A percentile compares a stretch with the other conserved stretches of the same genome.
Conservation (phyloP, 1,140 invertebrate species). For the Epicauta chinensis region DNA sequence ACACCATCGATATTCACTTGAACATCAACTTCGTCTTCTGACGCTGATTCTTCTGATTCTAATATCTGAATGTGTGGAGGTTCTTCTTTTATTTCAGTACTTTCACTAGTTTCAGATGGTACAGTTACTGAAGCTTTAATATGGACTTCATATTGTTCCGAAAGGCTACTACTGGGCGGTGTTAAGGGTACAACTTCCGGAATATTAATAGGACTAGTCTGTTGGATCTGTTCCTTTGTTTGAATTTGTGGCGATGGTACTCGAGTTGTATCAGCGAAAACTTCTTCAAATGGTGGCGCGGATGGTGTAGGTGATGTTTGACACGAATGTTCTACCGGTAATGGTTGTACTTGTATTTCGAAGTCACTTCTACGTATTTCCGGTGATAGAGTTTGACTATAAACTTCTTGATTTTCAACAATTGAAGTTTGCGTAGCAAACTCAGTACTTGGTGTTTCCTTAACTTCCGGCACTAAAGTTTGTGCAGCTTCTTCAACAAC, state of each 20-base stretch:
- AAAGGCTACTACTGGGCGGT: slow-evolving; percentile 33
- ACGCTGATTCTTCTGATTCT: slow-evolving; percentile 24
- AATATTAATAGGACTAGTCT: slow-evolving; percentile 42
- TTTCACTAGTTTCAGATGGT: slow-evolving; percentile 44
- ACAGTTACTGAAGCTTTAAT: slow-evolving; percentile 54
- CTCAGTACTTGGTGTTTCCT: slow-evolving; percentile 40
- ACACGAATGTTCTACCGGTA: slow-evolving; percentile 25
- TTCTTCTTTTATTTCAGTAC: not conserved
- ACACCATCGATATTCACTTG: slow-evolving; percentile 31
- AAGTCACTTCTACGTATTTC: slow-evolving; percentile 38
- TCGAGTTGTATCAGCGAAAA: slow-evolving; percentile 21
- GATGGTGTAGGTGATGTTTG: slow-evolving; percentile 51
- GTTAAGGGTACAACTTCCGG: slow-evolving; percentile 27
- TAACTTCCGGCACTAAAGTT: slow-evolving; percentile 43
- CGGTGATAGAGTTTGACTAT: slow-evolving; percentile 44
- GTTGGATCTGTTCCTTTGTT: slow-evolving; percentile 41
- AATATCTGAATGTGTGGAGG: not conserved
- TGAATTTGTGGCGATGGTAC: slow-evolving; percentile 8
- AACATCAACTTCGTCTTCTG: slow-evolving; percentile 26
- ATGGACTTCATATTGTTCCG: slow-evolving; percentile 58
- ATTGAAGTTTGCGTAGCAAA: slow-evolving; percentile 34
- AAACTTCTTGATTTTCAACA: slow-evolving; percentile 41
- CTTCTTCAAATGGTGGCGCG: slow-evolving; percentile 22
- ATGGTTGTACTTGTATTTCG: slow-evolving; percentile 37
- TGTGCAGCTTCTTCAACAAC: slow-evolving; percentile 41